Evolutionary conservation across 1,140 invertebrate species (phyloP).

Genomic region (Drosophila rhopaloa): DNA sequence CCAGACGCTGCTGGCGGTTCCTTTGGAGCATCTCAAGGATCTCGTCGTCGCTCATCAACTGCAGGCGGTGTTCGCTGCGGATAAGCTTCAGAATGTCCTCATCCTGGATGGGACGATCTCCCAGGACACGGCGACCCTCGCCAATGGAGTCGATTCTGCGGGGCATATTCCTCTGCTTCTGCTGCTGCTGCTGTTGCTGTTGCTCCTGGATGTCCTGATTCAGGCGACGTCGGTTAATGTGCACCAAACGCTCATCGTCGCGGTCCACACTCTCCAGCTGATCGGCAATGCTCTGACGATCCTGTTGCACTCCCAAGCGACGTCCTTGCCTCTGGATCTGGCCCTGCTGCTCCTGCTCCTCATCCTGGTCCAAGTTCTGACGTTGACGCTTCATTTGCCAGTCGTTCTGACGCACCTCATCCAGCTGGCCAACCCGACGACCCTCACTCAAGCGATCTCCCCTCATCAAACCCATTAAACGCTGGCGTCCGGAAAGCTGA

Average conservation of each 20-base stretch:
- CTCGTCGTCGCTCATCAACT: slow-evolving; percentile 46
- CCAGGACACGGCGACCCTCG: slow-evolving; percentile 53
- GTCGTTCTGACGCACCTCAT: slow-evolving; percentile 16
- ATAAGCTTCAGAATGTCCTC: slow-evolving; percentile 58
- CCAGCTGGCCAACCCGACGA: slow-evolving; percentile 26
- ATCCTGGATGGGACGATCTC: slow-evolving; percentile 28
- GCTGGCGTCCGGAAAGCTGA: slow-evolving; percentile 24
- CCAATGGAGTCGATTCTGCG: slow-evolving; percentile 40
- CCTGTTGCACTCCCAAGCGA: background rate
- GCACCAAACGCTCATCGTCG: slow-evolving; percentile 51
- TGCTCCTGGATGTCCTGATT: slow-evolving; percentile 25
- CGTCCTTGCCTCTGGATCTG: slow-evolving; percentile 6
- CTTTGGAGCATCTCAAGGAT: slow-evolving; percentile 51
- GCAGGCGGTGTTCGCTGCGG: slow-evolving; percentile 49
- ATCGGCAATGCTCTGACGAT: slow-evolving; percentile 18
- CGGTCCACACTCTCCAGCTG: slow-evolving; percentile 43
- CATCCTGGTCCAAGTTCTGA: slow-evolving; percentile 5
- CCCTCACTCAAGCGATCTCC: slow-evolving; percentile 48
- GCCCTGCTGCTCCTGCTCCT: background rate
- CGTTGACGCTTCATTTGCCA: slow-evolving; percentile 17
- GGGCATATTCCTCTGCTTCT: slow-evolving; percentile 20
- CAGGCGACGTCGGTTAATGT: slow-evolving; percentile 49
- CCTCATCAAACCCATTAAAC: slow-evolving; percentile 25
- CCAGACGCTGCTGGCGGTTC: slow-evolving; percentile 38
- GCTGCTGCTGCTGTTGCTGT: background rate